Evolutionary conservation across 2,888 invertebrate genomes (phyloP), one percentile per base, ranked within the genome.

Genomic region (Polymixis lichenea): DNA sequence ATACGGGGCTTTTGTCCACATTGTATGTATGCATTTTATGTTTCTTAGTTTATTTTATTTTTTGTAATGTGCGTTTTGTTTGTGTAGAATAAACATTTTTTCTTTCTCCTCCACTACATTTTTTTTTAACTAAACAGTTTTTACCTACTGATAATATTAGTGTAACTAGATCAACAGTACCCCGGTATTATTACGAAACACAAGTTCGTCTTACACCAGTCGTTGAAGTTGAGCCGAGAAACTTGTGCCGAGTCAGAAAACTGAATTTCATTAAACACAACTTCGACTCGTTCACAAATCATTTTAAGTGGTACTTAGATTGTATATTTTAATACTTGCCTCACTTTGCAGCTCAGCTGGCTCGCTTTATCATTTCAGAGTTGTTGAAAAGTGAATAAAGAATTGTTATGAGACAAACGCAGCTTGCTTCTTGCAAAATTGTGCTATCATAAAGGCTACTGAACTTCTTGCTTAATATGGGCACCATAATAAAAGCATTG

Each of bases 251-350:
- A 80, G 70, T 73, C 53, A 38, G 76, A 76, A 77, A 75, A 85
- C 76, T 77, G 76, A 85, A 87, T 85, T 87, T 84, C 70, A 87
- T 87, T 85, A 82, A 56, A 79, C 68, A 76, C 13, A 81, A 84
- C 74, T 86, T 82, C 8, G 56, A 53, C 71, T 82, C 43, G 81
- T 82, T 80, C 72, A 70, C 84, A 84, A 86, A 86, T 86, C 75
- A 82, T 76, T 77, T 76, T 72, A 82, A 77, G 78, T 72, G 73
- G 72, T 72, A 80, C 69, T 75, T 80, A 72, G 32, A 43, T 55
- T 84, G 84, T 75, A 70, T 84, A 84, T 82, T 82, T 82, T 62
- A 77, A 83, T 69, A 83, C 58, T 84, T 70, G 22, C 38, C 43
- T 61, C 69, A 56, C 46, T 82, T 61, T 65, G 65, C 74, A 72